Base-by-base conservation (phyloP, 2,797 vertebrate species). In the Cossypha niveicapilla region DNA sequence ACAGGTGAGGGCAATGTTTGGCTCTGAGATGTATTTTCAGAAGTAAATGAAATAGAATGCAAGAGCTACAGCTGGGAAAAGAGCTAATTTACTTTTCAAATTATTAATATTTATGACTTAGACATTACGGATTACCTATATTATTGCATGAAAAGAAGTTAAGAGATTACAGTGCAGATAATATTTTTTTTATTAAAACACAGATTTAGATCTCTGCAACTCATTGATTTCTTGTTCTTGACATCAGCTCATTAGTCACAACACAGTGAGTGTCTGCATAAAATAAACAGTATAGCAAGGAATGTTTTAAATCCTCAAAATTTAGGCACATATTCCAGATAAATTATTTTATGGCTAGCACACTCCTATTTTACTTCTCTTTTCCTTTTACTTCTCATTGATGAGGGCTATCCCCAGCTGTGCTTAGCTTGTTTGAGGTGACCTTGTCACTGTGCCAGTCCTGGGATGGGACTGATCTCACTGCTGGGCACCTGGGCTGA, bases 181-280 rank as follows among this genome's bases (percentile, higher is more conserved):
- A 28, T 45, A 1, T 23, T 44, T 65, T 65, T 65, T 74, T 74
- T 81, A 91, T 93, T 88, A 88, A 76, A 93, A 35, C 81, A 66
- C 28, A 57, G 72, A 67, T 83, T 90, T 94, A 87, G 95, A 94
- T 67, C 27, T 60, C 71, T 82, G 23, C 16, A 92, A 78, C 72
- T 90, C 68, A 92, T 91, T 92, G 81, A 95, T 95, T 82, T 92
- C 66, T 88, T 76, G 57, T 60, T 91, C 66, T 81, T 82, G 58
- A 67, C 61, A 84, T 58, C 44, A 67, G 42, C 51, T 93, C 47
- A 50, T 77, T 77, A 71, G 41, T 76, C 75, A 88, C 71, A 92
- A 89, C 28, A 61, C 30, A 70, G 61, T 74, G 32, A 63, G 23
- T 87, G 88, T 93, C 70, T 90, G 58, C 74, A 66, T 86, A 68